Evolutionary conservation across 2,113 vertebrate species (phyloP), one percentile per base, ranked within the genome.

Genomic region (Pipra filicauda): DNA sequence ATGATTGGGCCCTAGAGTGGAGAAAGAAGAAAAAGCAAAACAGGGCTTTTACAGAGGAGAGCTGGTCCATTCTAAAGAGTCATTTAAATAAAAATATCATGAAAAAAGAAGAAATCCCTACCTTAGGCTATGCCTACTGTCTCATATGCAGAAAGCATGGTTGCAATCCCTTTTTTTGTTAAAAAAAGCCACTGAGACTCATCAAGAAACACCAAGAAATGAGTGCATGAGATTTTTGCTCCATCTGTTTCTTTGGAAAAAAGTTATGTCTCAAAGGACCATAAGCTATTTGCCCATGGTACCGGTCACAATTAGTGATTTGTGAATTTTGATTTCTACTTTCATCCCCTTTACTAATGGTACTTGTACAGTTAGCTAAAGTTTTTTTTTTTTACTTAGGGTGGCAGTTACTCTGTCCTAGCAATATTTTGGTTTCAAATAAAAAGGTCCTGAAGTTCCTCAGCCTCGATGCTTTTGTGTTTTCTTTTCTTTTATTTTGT

Each of bases 391-490:
- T 62, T 78, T 41, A 66, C 61, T 93, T 88, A 58, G 5, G 0
- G 12, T 27, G 17, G 3, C 20, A 69, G 5, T 8, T 48, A 66
- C 6, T 49, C 43, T 78, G 33, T 75, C 27, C 21, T 67, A 46
- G 11, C 1, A 4, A 8, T 59, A 18, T 59, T 81, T 89, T 71
- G 3, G 22, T 85, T 94, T 52, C 66, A 83, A 48, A 55, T 43
- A 4, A 55, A 65, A 85, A 78, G 16, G 9, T 82, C 14, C 19
- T 52, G 28, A 65, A 57, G 4, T 39, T 58, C 31, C 44, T 78
- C 27, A 67, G 6, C 2, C 14, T 57, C 0, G 0, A 44, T 21
- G 5, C 1, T 49, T 89, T 73, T 46, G 24, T 41, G 8, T n/a
- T 55, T 92, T 64, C 9, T 70, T 8, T 12, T 81, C 20, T 74